Evolutionary conservation across 2,113 vertebrate genomes (phyloP), one percentile per base, ranked within the genome.

Genomic region (Cryptomyrus ogoouensis): DNA sequence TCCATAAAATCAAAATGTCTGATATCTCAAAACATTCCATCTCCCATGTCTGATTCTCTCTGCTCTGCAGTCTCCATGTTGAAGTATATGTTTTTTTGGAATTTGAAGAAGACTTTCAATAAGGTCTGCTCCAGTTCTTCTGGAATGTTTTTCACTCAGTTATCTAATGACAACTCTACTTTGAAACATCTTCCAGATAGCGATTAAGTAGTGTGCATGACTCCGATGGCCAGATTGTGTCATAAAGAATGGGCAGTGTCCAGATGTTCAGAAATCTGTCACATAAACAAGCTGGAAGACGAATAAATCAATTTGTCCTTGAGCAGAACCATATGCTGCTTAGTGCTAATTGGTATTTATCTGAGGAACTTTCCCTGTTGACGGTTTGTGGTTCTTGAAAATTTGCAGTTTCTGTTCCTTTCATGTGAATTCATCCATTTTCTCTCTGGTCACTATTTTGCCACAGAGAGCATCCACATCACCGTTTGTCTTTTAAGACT

Each of bases 241-340:
- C 35, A 84, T 70, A 31, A 70, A 70, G 62, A 1, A 70, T 13
- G n/a, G 62, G n/a, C n/a, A 27, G 70, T 19, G 74, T 80, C 74
- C 74, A 80, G 74, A 80, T 80, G 74, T 80, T 42, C 74, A 80
- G 74, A 42, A 80, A 80, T 42, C 74, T 80, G 74, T 42, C 35
- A 77, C 35, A 80, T 42, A 80, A 80, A 80, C 62, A 42, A 42
- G 74, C 74, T 42, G 3, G 31, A 12, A 86, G 47, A 47, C 83
- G 50, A 49, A 47, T 27, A 50, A 49, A 47, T 27, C 44, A 12
- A 49, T 86, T 74, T 88, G 21, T 74, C 24, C 24, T 70, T 0
- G 21, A 19, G 44, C 1, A 17, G 19, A 19, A 47, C 12, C 35
- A 50, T 42, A 47, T 70, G 58, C 21, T 66, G 24, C 24, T 44